phyloP scores from a whole-genome alignment of 2,113 vertebrate species.

The Deroptyus accipitrinus region DNA sequence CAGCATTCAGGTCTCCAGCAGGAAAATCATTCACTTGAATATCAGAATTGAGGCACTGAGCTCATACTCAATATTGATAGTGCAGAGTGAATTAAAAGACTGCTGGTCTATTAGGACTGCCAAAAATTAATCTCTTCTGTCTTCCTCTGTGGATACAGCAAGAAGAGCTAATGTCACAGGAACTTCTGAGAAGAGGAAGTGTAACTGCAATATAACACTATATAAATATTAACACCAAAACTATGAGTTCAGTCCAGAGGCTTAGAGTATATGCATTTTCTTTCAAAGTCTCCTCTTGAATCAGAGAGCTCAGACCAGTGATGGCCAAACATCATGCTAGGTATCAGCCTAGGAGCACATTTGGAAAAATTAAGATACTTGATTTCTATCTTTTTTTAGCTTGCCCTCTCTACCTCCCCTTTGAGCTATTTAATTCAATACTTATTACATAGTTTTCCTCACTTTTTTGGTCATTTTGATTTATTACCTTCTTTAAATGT shows the following conservation, averaged over 20 bases:
- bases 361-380: not conserved
- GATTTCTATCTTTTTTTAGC: not conserved
- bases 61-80: fast-evolving
- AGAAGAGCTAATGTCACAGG: not conserved
- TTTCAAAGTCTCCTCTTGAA: not conserved
- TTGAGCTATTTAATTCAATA: not conserved
- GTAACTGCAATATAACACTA: not conserved
- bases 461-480: not conserved
- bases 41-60: not conserved
- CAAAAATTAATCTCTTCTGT: not conserved
- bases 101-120: not conserved
- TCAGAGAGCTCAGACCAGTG: not conserved
- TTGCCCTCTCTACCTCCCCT: not conserved
- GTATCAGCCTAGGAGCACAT: not conserved
- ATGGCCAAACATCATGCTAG: not conserved
- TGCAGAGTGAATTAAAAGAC: not conserved
- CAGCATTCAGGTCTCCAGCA: not conserved
- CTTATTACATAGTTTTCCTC: not conserved
- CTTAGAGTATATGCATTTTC: not conserved
- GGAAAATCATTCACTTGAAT: not conserved
- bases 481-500: not conserved
- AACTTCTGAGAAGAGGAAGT: not conserved
- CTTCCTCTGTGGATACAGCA: not conserved
- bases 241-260: not conserved
- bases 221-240: not conserved